These are phyloP conservation scores for Synergus umbraculus DNA, from an alignment of 2,888 invertebrate genomes.

Conservation along the genomic window DNA sequence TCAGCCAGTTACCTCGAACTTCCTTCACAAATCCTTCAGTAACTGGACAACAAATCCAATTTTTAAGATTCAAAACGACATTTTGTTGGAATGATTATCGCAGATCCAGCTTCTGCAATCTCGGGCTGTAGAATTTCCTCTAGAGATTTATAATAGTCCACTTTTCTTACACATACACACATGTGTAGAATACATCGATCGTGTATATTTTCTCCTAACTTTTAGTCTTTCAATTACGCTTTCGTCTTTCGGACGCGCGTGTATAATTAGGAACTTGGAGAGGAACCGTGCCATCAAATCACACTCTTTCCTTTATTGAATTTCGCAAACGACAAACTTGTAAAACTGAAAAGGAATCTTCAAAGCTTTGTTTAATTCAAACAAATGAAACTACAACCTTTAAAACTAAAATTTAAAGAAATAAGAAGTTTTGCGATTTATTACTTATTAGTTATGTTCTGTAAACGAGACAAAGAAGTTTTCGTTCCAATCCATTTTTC, in stretches of 20 bases:
- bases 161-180: not conserved
- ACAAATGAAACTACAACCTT: not conserved
- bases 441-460: not conserved
- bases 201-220: constrained; percentile 50
- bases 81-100: not conserved
- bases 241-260: not conserved
- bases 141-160: not conserved
- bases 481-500: not conserved
- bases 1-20: too few species aligned
- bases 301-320: not conserved
- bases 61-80: not conserved
- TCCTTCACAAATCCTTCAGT: too few species aligned
- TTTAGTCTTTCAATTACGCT: constrained; percentile 2
- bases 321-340: not conserved
- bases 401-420: not conserved
- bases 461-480: not conserved
- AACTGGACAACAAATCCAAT: not conserved
- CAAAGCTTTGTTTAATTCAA: not conserved
- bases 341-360: not conserved
- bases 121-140: constrained; percentile 2
- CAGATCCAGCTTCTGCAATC: constrained; percentile 6
- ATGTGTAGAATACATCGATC: constrained; percentile 27
- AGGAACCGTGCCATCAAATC: constrained; percentile 44
- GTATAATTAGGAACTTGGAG: constrained; percentile 72
- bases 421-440: not conserved